Percentiles rank a stretch among this genome's conserved stretches.
phyloP scores from a whole-genome alignment of 2,888 invertebrate genomes.

The Dynastes tityus region DNA sequence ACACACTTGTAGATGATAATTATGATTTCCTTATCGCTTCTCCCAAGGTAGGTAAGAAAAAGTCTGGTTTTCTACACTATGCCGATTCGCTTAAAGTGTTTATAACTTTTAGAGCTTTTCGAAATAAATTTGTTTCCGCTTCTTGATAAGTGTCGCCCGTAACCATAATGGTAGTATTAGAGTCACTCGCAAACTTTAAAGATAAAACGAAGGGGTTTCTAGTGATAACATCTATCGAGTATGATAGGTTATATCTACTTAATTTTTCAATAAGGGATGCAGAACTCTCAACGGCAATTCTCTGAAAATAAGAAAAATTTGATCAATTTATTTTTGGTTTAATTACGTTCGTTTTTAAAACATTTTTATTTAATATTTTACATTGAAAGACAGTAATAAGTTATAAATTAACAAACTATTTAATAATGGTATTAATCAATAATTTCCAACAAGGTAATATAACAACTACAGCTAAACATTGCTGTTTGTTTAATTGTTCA shows the following conservation, averaged over 20 bases:
- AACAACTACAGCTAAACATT: too few relatives aligned
- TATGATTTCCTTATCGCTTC: too few relatives aligned
- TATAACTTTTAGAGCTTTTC: constrained; percentile 3
- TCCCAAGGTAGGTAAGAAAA: too few relatives aligned
- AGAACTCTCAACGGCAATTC: not conserved
- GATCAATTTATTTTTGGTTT: not conserved
- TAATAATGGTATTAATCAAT: not conserved
- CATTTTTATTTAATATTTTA: not conserved
- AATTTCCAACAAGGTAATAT: not conserved
- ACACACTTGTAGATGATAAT: too few relatives aligned
- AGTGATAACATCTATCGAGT: not conserved
- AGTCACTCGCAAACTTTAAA: not conserved
- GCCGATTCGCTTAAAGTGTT: not conserved
- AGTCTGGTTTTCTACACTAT: not conserved
- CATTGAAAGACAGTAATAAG: not conserved
- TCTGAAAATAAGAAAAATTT: too few relatives aligned
- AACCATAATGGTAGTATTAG: not conserved
- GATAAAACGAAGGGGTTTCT: constrained; percentile 8
- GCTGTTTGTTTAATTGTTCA: too few relatives aligned
- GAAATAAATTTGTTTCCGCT: not conserved
- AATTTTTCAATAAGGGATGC: not conserved
- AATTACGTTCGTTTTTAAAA: not conserved
- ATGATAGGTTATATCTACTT: not conserved
- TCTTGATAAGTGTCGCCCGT: not conserved
- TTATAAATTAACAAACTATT: not conserved